Evolutionary conservation across 2,797 vertebrate genomes (phyloP).

Genomic region (Megalops cyprinoides): DNA sequence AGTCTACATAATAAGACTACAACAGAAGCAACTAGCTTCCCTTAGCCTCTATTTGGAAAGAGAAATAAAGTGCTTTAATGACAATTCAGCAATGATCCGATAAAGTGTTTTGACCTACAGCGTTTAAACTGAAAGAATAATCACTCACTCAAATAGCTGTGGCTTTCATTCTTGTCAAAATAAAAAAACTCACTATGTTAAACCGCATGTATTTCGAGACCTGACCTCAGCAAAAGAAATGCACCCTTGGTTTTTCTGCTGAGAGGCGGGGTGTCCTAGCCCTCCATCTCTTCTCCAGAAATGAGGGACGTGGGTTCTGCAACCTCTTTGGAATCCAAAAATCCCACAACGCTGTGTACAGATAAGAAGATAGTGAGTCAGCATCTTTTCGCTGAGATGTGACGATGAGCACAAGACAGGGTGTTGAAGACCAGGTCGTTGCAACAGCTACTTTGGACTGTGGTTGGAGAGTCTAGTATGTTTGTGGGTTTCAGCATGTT

Average conservation of each 20-base stretch:
- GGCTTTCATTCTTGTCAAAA: neutral
- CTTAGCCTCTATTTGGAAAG: neutral
- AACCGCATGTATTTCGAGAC: slow-evolving; percentile 38
- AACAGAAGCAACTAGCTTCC: neutral
- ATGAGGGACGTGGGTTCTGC: slow-evolving; percentile 25
- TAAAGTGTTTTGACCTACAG: neutral
- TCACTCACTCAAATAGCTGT: neutral
- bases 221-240: slow-evolving; percentile 32
- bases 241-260: slow-evolving; percentile 20
- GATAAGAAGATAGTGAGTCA: slow-evolving; percentile 31
- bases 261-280: slow-evolving; percentile 1
- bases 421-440: slow-evolving; percentile 32
- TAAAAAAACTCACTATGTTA: neutral
- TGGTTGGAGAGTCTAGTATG: slow-evolving; percentile 40
- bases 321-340: slow-evolving; percentile 20
- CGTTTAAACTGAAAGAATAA: neutral
- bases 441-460: slow-evolving; percentile 34
- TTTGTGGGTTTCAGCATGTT: slow-evolving; percentile 42
- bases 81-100: neutral
- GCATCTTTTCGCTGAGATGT: slow-evolving; percentile 36
- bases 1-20: neutral
- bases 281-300: slow-evolving; percentile 31
- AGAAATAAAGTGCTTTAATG: neutral
- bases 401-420: slow-evolving; percentile 36
- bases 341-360: slow-evolving; percentile 35